Base-by-base conservation (phyloP, 2,113 vertebrate species). In the Hemibagrus wyckioides region DNA sequence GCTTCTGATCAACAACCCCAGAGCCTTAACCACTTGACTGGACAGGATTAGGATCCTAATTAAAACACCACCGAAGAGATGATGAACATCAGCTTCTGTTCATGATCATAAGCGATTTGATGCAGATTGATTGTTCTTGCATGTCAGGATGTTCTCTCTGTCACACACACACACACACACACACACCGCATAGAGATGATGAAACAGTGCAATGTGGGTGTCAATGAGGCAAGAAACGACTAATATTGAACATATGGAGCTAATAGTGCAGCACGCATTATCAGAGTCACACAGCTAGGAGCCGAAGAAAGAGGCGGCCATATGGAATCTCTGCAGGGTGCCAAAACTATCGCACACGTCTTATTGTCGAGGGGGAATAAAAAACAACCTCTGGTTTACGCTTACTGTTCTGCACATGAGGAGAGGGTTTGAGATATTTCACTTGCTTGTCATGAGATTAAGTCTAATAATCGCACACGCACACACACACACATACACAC, bases 171-270 rank as follows among this genome's bases (percentile, higher is more conserved):
- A 36, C 0, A 44, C 21, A 44, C 23, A 14, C 5, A 75, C 9
- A 75, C 9, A 25, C 23, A 44, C 39, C 3, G 11, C 23, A 44
- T 13, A 13, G 39, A 25, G 28, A 54, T 41, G 39, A 28, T 69
- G 81, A 73, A 41, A 41, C 57, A 83, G 4, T 54, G 48, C 63
- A 30, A 14, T 44, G 41, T 57, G 36, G 25, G 28, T 30, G 44
- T 25, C 65, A 80, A 33, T 54, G 11, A 75, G 25, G 83, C 57
- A 73, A 3, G 41, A 71, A 80, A 79, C 44, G 23, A 71, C 39
- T 80, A 86, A 82, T 86, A 83, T 69, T 63, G 36, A 89, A 83
- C 83, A 85, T 75, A 88, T 71, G 80, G 56, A 28, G 44, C 19
- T 80, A 77, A 77, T 86, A 83, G 83, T 65, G 75, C 59, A 48